phyloP scores from a whole-genome alignment of 2,797 vertebrate genomes.

The Pterois miles region DNA sequence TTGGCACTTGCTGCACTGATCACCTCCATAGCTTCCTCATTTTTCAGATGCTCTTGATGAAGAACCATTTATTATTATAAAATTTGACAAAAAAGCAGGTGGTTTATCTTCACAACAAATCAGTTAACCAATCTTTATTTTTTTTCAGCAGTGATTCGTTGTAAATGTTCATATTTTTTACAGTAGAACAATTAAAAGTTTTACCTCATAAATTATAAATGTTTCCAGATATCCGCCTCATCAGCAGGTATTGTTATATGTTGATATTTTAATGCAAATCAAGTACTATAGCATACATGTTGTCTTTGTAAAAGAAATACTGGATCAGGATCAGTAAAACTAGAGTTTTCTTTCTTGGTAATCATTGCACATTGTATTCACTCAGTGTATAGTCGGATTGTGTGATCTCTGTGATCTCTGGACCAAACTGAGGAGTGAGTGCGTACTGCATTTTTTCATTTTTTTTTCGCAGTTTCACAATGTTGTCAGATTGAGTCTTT shows the following conservation, averaged over 20 bases:
- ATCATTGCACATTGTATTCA: conserved; percentile 35
- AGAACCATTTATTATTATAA: conserved; percentile 1
- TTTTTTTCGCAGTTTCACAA: conserved; percentile 29
- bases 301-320: conserved; percentile 15
- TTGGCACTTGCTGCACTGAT: conserved; percentile 4
- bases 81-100: not conserved
- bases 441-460: conserved; percentile 1
- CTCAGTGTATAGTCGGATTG: not conserved
- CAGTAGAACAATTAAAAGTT: not conserved
- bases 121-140: not conserved
- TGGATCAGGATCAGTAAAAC: not conserved
- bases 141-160: conserved; percentile 2
- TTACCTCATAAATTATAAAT: conserved; percentile 8
- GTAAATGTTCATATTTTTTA: conserved; percentile 14
- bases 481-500: conserved; percentile 8
- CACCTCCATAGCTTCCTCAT: not conserved
- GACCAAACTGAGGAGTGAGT: conserved; percentile 24
- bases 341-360: not conserved
- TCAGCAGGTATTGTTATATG: conserved; percentile 6
- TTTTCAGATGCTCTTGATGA: not conserved
- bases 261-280: conserved; percentile 24
- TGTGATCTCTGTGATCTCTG: conserved; percentile 31
- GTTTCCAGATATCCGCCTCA: conserved; percentile 22
- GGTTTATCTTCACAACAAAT: not conserved
- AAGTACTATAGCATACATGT: conserved; percentile 12